Conservation (phyloP, 2,888 invertebrate species). For the Mimachlamys varia region DNA sequence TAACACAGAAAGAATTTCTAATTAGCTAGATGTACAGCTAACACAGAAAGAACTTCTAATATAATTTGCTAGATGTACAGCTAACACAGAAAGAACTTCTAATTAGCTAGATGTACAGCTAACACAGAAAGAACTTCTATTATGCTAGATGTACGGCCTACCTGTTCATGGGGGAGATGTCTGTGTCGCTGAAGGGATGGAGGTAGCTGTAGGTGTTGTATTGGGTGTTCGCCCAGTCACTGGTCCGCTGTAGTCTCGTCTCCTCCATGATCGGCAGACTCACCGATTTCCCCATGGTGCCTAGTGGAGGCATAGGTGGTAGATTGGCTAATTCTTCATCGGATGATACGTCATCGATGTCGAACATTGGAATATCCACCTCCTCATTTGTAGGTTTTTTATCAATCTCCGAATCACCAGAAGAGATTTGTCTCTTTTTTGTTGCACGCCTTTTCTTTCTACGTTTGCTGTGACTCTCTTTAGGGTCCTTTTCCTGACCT, state of each 20-base stretch:
- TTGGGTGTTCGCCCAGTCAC: constrained; percentile 62
- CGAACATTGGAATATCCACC: constrained; percentile 72
- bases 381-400: constrained; percentile 49
- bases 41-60: no score
- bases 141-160: constrained; percentile 76
- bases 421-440: constrained; percentile 40
- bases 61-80: no score
- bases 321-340: constrained; percentile 71
- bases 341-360: constrained; percentile 74
- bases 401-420: constrained; percentile 51
- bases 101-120: no score
- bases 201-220: constrained; percentile 56
- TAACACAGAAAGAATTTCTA: no score
- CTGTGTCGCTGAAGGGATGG: constrained; percentile 91
- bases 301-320: constrained; percentile 53
- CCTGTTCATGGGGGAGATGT: constrained; percentile 88
- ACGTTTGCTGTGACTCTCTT: constrained; percentile 46
- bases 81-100: no score
- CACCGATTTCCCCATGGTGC: constrained; percentile 61
- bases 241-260: constrained; percentile 60
- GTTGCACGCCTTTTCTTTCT: background rate
- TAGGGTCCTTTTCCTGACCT: constrained; percentile 52
- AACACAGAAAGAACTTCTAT: no score
- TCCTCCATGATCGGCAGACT: constrained; percentile 64
- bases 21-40: no score